Evolutionary conservation across 1,140 invertebrate species (phyloP), one percentile per base, ranked within the genome.

Genomic region (Leptopilina clavipes): DNA sequence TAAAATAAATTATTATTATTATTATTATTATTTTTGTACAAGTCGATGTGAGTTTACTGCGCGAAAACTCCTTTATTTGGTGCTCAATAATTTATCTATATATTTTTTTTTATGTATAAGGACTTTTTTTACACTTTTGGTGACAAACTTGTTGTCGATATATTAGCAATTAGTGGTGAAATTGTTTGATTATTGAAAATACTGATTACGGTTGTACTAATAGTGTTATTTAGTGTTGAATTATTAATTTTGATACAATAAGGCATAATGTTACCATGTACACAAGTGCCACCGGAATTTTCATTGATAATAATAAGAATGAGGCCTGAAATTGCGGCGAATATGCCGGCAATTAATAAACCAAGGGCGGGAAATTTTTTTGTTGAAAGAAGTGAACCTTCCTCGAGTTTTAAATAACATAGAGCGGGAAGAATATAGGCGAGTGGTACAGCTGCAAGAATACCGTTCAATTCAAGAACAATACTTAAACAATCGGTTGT

Each of bases 401-500:
- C 93, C 81, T 95, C 94, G 78, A 97, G 91, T 85, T 93, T 94
- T 76, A 97, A 92, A 82, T 96, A 97, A 84, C 95, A 95, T 9
- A 96, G 85, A 0, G 95, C 94, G 10, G 96, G 96, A 48, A 98
- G 90, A 76, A 97, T 93, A 88, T 95, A 97, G 17, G 96, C 96
- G 76, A 97, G 86, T 8, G 96, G 96, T 74, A 96, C 95, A 9
- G 96, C 96, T 7, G 95, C 94, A 31, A 97, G 80, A 10, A 97
- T 94, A 74, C 96, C 96, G 90, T 98, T 97, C 48, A 98, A 86
- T 89, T 97, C 95, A 76, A 97, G 89, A 12, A 97, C 96, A 44
- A 97, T 92, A 6, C 96, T 96, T 5, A 98, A 91, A 89, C 96
- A 97, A 86, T 97, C 96, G 22, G 96, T 97, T 75, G 94, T 91